Evolutionary conservation across 2,797 vertebrate genomes (phyloP).

Genomic region (Falco peregrinus): DNA sequence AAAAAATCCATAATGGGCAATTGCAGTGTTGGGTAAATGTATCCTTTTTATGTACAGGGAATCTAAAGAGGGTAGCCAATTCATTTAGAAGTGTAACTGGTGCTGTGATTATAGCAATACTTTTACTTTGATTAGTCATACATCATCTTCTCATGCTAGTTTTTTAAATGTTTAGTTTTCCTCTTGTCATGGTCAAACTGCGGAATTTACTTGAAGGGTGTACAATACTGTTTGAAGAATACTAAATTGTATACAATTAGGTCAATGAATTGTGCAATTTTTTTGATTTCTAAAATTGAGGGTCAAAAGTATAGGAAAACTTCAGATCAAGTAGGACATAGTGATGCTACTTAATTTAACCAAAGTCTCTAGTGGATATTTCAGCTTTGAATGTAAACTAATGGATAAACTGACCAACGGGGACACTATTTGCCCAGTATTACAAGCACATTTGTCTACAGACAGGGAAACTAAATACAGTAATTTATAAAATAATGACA

Average conservation of each 20-base stretch:
- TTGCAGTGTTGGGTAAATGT: conserved; percentile 67
- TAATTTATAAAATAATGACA: conserved; percentile 76
- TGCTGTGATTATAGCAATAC: conserved; percentile 82
- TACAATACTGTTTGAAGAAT: conserved; percentile 75
- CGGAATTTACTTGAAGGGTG: conserved; percentile 82
- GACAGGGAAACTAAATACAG: conserved; percentile 69
- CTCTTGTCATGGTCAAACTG: conserved; percentile 73
- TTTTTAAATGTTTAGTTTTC: conserved; percentile 70
- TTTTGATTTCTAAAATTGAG: conserved; percentile 67
- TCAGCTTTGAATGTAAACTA: conserved; percentile 90
- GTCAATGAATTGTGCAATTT: conserved; percentile 78
- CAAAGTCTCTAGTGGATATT: conserved; percentile 87
- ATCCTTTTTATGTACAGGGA: conserved; percentile 71
- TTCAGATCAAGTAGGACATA: conserved; percentile 78
- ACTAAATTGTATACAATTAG: conserved; percentile 75
- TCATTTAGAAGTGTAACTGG: conserved; percentile 77
- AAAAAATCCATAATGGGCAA: conserved; percentile 76
- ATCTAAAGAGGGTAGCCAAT: conserved; percentile 61
- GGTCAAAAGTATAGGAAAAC: conserved; percentile 60
- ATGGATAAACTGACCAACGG: conserved; percentile 76
- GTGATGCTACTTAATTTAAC: conserved; percentile 88
- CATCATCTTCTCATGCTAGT: conserved; percentile 59
- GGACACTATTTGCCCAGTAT: conserved; percentile 68
- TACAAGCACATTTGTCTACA: conserved; percentile 80
- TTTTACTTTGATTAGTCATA: conserved; percentile 67